Base-by-base conservation (phyloP, 2,888 invertebrate genomes). In the Sussaba pulchella region DNA sequence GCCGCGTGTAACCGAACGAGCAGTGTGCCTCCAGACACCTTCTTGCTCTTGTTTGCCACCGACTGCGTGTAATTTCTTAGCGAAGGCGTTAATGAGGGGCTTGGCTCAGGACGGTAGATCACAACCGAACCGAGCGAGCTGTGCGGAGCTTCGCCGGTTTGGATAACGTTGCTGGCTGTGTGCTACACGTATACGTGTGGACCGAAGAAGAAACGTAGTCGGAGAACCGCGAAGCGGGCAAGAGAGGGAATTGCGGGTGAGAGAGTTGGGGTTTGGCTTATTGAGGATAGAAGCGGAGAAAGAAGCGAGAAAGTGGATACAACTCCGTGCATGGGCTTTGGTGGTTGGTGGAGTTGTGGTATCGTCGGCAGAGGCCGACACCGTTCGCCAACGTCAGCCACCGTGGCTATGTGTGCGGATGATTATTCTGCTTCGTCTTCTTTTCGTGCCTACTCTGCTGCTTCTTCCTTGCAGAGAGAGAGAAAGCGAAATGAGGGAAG, bases 61-160 rank as follows among this genome's bases (percentile, higher is more conserved):
- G 90, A 88, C 89, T 89, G 90, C 91, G 91, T 91, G 91, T 91
- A 91, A 91, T 91, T 91, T 91, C 91, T 90, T 90, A 90, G 91
- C 90, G 89, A 91, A 91, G 91, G 91, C 91, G 91, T 91, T 91
- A 91, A 91, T 91, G 91, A 91, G 91, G 91, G 90, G 90, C 90
- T 90, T 90, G 90, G 89, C 89, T 89, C 88, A 87, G 86, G 86
- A 90, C 91, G 90, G 91, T 91, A 91, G 91, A 91, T 91, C 90
- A 91, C 91, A 88, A 67, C 73, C 75, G 26, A 39, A 54, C 14
- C 47, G 24, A 17, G 54, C 47, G 45, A 64, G 59, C 17, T n/a
- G 19, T n/a, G 19, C 31, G 12, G 17, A 39, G 85, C 76, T 6
- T 84, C 78, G 83, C 66, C 43, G 81, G 52, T 31, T 72, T 52